Conservation (phyloP, 2,113 vertebrate genomes). For the Sapayoa aenigma region DNA sequence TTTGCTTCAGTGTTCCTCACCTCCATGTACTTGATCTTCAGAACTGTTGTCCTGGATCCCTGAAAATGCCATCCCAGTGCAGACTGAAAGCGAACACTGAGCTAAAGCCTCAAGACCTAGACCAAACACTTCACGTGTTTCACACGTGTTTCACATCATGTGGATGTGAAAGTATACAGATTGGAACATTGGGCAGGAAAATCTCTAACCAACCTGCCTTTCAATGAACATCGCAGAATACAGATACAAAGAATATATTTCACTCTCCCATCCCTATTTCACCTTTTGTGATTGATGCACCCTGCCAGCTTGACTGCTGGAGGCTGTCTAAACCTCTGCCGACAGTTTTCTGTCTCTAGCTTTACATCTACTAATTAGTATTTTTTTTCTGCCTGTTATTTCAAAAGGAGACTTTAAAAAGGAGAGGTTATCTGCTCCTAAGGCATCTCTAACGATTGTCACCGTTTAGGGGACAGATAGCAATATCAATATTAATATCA, state of each 20-base stretch:
- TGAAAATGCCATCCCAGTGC: background rate
- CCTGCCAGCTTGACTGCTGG: background rate
- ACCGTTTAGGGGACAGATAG: no score
- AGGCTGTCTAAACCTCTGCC: background rate
- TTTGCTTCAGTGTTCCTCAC: background rate
- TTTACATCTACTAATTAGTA: background rate
- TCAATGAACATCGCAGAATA: background rate
- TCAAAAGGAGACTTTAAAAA: background rate
- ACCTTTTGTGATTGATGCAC: background rate
- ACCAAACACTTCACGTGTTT: background rate
- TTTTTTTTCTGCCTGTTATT: background rate
- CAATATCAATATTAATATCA: no score
- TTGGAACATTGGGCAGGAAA: background rate
- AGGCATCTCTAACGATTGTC: background rate
- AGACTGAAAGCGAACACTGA: background rate
- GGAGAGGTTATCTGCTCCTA: background rate
- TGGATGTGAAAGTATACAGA: background rate
- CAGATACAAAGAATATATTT: background rate
- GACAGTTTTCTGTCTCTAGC: background rate
- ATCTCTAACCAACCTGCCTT: background rate
- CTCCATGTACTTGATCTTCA: background rate
- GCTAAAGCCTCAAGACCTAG: background rate
- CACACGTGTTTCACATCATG: background rate
- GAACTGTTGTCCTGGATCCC: background rate
- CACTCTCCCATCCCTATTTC: background rate